phyloP scores from a whole-genome alignment of 64 coral and sea anemone genomes.

The Dendrophyllia cribrosa region DNA sequence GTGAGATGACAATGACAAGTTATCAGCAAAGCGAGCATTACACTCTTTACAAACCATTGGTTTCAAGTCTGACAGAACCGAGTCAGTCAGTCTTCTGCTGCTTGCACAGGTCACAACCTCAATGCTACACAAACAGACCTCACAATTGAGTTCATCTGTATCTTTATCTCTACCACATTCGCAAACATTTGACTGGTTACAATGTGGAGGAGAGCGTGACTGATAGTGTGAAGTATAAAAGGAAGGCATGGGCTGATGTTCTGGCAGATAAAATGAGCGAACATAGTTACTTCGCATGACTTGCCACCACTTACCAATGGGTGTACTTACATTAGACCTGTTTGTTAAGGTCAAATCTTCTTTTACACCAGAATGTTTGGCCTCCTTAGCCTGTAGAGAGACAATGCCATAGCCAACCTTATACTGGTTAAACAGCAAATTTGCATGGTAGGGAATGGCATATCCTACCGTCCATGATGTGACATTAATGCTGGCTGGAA shows the following conservation, averaged over 20 bases:
- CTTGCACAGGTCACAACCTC: slow-evolving; percentile 42
- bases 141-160: neutral
- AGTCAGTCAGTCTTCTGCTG: neutral
- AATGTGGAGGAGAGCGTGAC: slow-evolving; percentile 49
- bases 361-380: slow-evolving; percentile 58
- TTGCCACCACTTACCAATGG: slow-evolving; percentile 70
- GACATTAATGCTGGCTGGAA: slow-evolving; percentile 26
- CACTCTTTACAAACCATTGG: slow-evolving; percentile 16
- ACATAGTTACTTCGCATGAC: slow-evolving; percentile 69
- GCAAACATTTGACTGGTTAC: slow-evolving; percentile 9
- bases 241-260: slow-evolving; percentile 43
- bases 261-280: slow-evolving; percentile 52
- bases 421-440: neutral
- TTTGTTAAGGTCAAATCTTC: slow-evolving; percentile 41
- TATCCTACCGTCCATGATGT: slow-evolving; percentile 55
- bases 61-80: slow-evolving; percentile 13
- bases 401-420: slow-evolving; percentile 76
- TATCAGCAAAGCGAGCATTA: slow-evolving; percentile 35
- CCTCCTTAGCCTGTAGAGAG: slow-evolving; percentile 62
- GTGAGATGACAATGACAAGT: slow-evolving; percentile 7
- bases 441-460: slow-evolving; percentile 61
- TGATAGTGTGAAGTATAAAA: slow-evolving; percentile 48
- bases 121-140: slow-evolving; percentile 9
- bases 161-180: slow-evolving; percentile 51
- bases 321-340: neutral